Evolutionary conservation across 1,140 invertebrate species (phyloP).

Genomic region (Aphaenogaster ashmeadi): DNA sequence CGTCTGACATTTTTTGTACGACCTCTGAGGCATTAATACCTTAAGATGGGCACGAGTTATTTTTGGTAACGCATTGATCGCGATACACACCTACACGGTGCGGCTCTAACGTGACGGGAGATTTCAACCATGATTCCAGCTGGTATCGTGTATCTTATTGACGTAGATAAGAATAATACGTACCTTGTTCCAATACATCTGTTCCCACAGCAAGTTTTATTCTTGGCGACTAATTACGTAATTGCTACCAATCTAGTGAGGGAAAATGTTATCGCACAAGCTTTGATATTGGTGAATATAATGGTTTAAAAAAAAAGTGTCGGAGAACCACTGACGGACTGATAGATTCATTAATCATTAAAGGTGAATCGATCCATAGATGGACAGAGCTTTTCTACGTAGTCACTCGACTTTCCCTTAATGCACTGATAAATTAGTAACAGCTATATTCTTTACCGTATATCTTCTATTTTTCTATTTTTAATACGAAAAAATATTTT

Average conservation of each 20-base stretch:
- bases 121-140: constrained; percentile 4
- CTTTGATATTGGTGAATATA: background rate
- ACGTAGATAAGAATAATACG: constrained; percentile 41
- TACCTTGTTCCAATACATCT: constrained; percentile 6
- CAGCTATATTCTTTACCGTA: background rate
- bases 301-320: background rate
- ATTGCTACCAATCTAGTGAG: background rate
- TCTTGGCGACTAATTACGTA: constrained; percentile 10
- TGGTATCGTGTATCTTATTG: constrained; percentile 44
- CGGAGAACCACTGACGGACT: background rate
- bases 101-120: background rate
- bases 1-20: constrained; percentile 25
- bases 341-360: constrained; percentile 40
- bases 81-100: constrained; percentile 7
- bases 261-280: background rate
- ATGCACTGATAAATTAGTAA: constrained; percentile 6
- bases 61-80: constrained; percentile 44
- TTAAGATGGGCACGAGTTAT: constrained; percentile 32
- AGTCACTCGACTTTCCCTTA: background rate
- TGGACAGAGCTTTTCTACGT: background rate
- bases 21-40: constrained; percentile 11
- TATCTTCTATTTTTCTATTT: background rate
- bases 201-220: background rate
- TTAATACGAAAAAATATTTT: background rate
- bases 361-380: constrained; percentile 37